Conservation (phyloP, 2,113 vertebrate species). For the Callaeas wilsoni region DNA sequence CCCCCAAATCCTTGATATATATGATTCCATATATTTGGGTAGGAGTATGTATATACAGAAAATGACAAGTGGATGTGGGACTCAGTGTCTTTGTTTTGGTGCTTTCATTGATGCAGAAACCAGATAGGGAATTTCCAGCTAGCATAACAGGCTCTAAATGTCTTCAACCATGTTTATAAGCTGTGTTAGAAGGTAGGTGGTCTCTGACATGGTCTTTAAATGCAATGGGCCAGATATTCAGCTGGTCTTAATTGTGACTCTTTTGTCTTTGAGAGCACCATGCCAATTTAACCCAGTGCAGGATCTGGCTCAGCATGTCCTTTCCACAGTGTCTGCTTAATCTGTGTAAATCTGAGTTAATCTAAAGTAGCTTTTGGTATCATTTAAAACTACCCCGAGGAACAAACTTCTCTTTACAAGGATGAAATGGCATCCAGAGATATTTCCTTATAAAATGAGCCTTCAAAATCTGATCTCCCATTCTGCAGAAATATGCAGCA, state of each 20-base stretch:
- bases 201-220: slow-evolving; percentile 46
- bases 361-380: slow-evolving; percentile 14
- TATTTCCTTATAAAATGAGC: background rate
- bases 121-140: background rate
- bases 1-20: background rate
- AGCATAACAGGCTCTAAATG: background rate
- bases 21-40: background rate
- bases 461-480: background rate
- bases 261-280: slow-evolving; percentile 17
- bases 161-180: slow-evolving; percentile 43
- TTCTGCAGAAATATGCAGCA: background rate
- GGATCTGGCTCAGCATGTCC: slow-evolving; percentile 21
- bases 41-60: background rate
- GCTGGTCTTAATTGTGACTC: slow-evolving; percentile 60
- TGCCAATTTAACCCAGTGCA: slow-evolving; percentile 10
- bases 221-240: slow-evolving; percentile 45
- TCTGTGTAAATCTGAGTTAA: slow-evolving; percentile 11
- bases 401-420: background rate
- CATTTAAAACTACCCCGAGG: background rate
- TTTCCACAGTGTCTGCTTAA: slow-evolving; percentile 34
- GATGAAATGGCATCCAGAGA: background rate
- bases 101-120: background rate
- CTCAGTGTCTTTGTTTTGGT: background rate
- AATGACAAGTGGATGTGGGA: background rate
- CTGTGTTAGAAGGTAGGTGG: slow-evolving; percentile 48